Evolutionary conservation across 2,113 vertebrate genomes (phyloP), one percentile per base, ranked within the genome.

Genomic region (Micronycteris hirsuta): DNA sequence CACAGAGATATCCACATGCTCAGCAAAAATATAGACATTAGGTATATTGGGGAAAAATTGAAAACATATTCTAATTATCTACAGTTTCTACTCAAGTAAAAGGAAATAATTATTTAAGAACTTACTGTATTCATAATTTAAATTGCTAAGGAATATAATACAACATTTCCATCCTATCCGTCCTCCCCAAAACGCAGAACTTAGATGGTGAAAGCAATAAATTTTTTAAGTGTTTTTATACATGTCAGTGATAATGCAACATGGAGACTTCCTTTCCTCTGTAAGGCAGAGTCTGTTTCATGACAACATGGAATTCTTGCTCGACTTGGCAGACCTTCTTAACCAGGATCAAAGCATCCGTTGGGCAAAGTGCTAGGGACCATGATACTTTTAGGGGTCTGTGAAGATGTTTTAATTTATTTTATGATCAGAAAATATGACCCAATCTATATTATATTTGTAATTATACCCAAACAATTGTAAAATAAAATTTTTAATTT

Each of bases 91-190:
- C 33, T 82, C 10, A 31, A 56, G 11, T 61, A 73, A 82, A 94
- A 81, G 24, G 93, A 71, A 71, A 15, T 82, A 58, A 83, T 86
- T 89, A 86, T 91, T 97, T 86, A 47, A 95, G 52, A 91, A 80
- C 38, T 36, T 93, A 76, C 4, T 43, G 0, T 94, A 73, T 33
- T 71, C 7, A 83, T 13, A 93, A 47, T 56, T 91, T 86, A 24
- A 93, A 58, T 33, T 78, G 14, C 61, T 89, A 43, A 67, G 41
- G 33, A 61, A 31, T 83, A 36, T 49, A 83, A 67, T 67, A 74
- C 28, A 95, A 16, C 70, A 10, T 4, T 45, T 92, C 33, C 24
- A 67, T 38, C 22, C 33, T 71, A 67, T 71, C 33, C 24, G 61
- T 38, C 22, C 33, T 71, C 61, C 71, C 26, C n/a, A 19, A 65